Percentiles rank a stretch among this genome's conserved stretches.
Evolutionary conservation across 2,113 vertebrate species (phyloP).

Genomic region (Daboia siamensis): DNA sequence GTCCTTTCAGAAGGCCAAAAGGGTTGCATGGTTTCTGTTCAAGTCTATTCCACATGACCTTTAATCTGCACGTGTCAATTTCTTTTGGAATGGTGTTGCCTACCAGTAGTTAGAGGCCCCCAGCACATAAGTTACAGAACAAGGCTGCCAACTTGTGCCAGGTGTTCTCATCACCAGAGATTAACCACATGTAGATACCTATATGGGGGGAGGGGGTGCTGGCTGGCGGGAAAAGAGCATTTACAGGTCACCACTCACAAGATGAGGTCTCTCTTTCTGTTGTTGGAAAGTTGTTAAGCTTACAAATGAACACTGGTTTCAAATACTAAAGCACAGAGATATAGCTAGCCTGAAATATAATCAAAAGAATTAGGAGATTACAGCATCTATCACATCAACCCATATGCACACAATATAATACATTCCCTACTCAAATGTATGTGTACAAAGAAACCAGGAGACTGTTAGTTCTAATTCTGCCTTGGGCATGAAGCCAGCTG

Average conservation of each 20-base stretch:
- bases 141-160: constrained; percentile 28
- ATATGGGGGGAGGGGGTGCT: not conserved
- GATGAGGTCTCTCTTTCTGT: not conserved
- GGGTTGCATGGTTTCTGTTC: not conserved
- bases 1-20: too few relatives aligned
- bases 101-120: not conserved
- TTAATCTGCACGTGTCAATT: not conserved
- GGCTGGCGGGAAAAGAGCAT: not conserved
- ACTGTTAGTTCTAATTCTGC: not conserved
- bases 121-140: not conserved
- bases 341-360: not conserved
- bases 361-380: not conserved
- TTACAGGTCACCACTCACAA: not conserved
- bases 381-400: not conserved
- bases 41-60: not conserved
- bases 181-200: not conserved
- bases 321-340: not conserved
- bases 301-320: not conserved
- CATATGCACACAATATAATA: too few relatives aligned
- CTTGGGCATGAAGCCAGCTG: too few relatives aligned
- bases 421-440: not conserved
- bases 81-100: not conserved
- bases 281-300: not conserved
- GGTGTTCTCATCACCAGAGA: not conserved
- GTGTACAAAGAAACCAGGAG: not conserved